Evolutionary conservation across 2,888 invertebrate species (phyloP).

Genomic region (Thyatira batis): DNA sequence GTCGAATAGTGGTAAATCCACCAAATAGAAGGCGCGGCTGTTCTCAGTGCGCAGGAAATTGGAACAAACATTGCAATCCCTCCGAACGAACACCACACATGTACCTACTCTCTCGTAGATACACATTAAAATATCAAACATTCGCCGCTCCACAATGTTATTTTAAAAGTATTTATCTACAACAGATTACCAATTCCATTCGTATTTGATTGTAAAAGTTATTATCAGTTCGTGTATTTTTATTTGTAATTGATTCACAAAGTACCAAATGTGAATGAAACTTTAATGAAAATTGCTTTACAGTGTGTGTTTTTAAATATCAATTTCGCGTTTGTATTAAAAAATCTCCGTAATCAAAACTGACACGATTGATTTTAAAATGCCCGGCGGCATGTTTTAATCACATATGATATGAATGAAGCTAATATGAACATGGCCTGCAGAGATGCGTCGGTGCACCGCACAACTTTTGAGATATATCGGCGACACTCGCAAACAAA

Average conservation of each 20-base stretch:
- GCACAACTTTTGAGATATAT: slow-evolving; percentile 77
- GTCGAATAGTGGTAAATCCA: slow-evolving; percentile 38
- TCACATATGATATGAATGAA: slow-evolving; percentile 30
- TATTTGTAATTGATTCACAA: no score
- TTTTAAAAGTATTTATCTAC: neutral
- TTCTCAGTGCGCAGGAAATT: slow-evolving; percentile 66
- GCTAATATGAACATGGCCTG: slow-evolving; percentile 40
- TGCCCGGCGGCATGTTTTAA: slow-evolving; percentile 22
- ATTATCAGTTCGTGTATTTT: neutral
- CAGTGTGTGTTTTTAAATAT: neutral
- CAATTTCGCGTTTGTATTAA: neutral
- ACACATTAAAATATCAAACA: slow-evolving; percentile 12
- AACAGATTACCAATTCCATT: neutral
- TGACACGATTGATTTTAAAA: neutral
- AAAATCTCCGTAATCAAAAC: neutral
- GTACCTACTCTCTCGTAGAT: slow-evolving; percentile 40
- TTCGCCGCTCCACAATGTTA: neutral
- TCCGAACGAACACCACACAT: slow-evolving; percentile 42
- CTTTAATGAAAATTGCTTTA: neutral
- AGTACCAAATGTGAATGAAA: neutral
- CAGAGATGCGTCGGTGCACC: slow-evolving; percentile 58
- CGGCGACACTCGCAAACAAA: slow-evolving; percentile 75
- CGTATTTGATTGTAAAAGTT: neutral
- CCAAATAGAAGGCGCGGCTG: slow-evolving; percentile 53
- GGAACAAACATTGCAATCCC: slow-evolving; percentile 76